Evolutionary conservation across 92 coral and sea anemone genomes (phyloP), one percentile per base, ranked within the genome.

Genomic region (Epizoanthus rinbou): DNA sequence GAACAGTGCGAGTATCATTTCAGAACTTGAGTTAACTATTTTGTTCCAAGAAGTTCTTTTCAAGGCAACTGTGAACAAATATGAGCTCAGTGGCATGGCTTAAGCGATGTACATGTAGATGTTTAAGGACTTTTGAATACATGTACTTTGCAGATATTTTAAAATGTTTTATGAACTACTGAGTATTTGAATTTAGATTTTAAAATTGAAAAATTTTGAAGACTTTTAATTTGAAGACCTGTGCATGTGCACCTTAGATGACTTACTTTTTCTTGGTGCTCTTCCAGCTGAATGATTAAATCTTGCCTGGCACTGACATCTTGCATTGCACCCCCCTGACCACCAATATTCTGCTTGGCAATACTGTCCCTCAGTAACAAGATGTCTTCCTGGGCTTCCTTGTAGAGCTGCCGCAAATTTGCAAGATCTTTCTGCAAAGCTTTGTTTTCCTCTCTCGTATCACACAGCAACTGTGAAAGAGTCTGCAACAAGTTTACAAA

Each of bases 311-410:
- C 91, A 65, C 91, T 92, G 66, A 90, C 68, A 41, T 87, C 94
- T 62, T 64, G 90, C 52, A 78, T 80, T 33, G 88, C 78, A 37
- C 85, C 88, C 37, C 84, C 78, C 17, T 76, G 87, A 25, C 82
- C 78, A 31, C 85, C 85, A 28, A 85, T 75, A 57, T 81, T 87
- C 79, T 93, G 93, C 33, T 91, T 92, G 64, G 98, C 91, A 25
- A 93, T 85, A 75, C 90, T 87, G 15, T 95, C 98, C 22, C 93
- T 81, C 37, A 95, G 54, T 15, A 95, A 88, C 86, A 89, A 89
- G 15, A 95, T 94, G 59, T 95, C 98, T 78, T 95, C 98, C 64
- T 95, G 98, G 33, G 98, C 95, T 80, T 95, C 98, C 74, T 83
- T 80, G 87, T 95, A 95, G 73, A 95, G 89, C 74, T 80, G 93